These are phyloP conservation scores for Netta rufina DNA, from an alignment of 2,797 vertebrate genomes.

Conservation along the genomic window DNA sequence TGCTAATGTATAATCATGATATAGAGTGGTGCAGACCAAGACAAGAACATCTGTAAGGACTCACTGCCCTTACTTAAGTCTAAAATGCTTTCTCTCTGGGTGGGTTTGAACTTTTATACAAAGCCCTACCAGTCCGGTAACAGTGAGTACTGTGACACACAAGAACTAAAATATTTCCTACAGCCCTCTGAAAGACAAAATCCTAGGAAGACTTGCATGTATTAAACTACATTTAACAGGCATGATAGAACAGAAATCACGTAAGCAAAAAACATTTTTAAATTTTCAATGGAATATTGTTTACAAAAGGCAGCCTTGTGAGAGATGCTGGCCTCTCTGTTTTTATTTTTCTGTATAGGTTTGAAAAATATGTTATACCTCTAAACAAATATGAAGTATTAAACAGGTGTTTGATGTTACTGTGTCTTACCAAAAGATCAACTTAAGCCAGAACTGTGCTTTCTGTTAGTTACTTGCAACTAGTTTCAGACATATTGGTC, in stretches of 20 bases:
- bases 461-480: not conserved
- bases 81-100: not conserved
- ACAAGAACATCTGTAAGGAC: not conserved
- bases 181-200: not conserved
- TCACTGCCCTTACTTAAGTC: not conserved
- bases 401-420: not conserved
- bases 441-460: not conserved
- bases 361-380: not conserved
- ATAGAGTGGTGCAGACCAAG: not conserved
- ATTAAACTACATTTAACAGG: not conserved
- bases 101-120: not conserved
- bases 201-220: not conserved
- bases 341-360: not conserved
- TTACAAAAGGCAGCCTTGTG: not conserved
- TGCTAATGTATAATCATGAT: fast-evolving
- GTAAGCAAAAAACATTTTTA: not conserved
- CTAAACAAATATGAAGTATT: not conserved
- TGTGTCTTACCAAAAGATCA: not conserved
- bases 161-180: not conserved
- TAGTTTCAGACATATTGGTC: not conserved
- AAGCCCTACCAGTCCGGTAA: not conserved
- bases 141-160: not conserved
- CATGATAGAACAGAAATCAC: not conserved
- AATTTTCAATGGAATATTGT: not conserved
- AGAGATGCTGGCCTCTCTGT: not conserved